phyloP scores from a whole-genome alignment of 2,113 vertebrate genomes.

The Caretta caretta region DNA sequence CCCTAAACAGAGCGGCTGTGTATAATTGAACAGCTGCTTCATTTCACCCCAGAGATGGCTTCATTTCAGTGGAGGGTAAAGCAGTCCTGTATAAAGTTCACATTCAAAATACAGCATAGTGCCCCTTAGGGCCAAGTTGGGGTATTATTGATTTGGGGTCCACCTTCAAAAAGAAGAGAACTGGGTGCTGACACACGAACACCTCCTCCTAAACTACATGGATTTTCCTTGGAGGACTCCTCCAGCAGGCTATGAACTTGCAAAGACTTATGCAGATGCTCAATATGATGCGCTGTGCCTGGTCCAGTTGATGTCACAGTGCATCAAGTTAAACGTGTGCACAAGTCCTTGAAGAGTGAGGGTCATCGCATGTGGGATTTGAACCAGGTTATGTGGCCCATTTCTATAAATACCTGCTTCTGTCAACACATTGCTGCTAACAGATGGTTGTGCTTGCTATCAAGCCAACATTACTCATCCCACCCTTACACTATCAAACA shows the following conservation, averaged over 20 bases:
- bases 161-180: not conserved
- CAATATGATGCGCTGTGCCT: rapidly evolving
- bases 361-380: rapidly evolving
- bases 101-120: not conserved
- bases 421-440: rapidly evolving
- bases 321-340: not conserved
- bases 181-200: not conserved
- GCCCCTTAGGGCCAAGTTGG: not conserved
- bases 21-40: too few relatives aligned
- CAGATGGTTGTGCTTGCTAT: not conserved
- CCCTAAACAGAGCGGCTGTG: too few relatives aligned
- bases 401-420: not conserved
- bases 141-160: not conserved
- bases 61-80: not conserved
- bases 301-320: not conserved
- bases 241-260: rapidly evolving
- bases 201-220: rapidly evolving
- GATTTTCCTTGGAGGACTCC: rapidly evolving
- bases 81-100: not conserved
- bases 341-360: too few relatives aligned
- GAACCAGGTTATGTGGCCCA: not conserved
- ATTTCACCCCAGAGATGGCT: too few relatives aligned
- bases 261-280: rapidly evolving
- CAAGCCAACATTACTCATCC: not conserved
- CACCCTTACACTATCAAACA: not conserved